phyloP scores from a whole-genome alignment of 2,888 invertebrate species.

The Tenthredo distinguenda region DNA sequence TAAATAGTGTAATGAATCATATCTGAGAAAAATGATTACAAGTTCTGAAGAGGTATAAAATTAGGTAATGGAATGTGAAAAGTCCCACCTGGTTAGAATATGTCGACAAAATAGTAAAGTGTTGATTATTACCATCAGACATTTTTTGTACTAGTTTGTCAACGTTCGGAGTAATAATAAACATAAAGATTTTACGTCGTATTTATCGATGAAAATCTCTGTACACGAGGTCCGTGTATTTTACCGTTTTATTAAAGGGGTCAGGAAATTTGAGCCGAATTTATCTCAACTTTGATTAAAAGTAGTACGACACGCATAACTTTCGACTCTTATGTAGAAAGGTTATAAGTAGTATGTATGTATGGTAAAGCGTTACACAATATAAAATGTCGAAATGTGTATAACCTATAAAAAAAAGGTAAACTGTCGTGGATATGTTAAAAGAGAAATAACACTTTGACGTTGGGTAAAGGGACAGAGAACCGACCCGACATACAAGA shows the following conservation, averaged over 20 bases:
- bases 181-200: not conserved
- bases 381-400: slow-evolving; percentile 36
- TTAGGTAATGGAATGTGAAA: not conserved
- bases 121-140: slow-evolving; percentile 25
- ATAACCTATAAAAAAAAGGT: slow-evolving; percentile 29
- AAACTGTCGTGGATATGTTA: not conserved
- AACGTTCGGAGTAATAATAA: not conserved
- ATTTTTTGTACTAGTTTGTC: not conserved
- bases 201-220: not conserved
- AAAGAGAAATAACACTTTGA: not conserved
- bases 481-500: not conserved
- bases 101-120: slow-evolving; percentile 34
- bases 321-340: slow-evolving; percentile 30
- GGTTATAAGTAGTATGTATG: slow-evolving; percentile 7
- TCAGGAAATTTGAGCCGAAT: not conserved
- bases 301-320: slow-evolving; percentile 32
- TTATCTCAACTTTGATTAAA: not conserved
- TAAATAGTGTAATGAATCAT: not conserved
- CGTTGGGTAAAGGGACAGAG: not conserved
- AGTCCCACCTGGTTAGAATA: slow-evolving; percentile 48
- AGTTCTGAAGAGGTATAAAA: not conserved
- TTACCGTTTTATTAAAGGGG: not conserved
- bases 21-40: not conserved
- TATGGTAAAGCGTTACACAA: not conserved
- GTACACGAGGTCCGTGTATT: not conserved